Evolutionary conservation across 2,888 invertebrate species (phyloP).

Genomic region (Agrotis segetum): DNA sequence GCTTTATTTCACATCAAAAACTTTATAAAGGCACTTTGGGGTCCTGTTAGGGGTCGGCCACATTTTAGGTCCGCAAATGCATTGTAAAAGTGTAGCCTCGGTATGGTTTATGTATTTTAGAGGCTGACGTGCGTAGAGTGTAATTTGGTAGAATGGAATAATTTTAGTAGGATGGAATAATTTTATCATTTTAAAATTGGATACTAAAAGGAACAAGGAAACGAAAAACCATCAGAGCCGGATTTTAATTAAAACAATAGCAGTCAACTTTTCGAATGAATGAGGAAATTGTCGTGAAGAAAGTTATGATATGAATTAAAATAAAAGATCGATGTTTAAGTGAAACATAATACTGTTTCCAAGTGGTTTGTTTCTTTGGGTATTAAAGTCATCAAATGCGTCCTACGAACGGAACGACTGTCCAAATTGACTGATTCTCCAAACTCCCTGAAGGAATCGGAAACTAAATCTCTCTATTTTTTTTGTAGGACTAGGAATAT

Average conservation of each 20-base stretch:
- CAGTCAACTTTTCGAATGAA: background rate
- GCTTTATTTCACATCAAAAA: conserved; percentile 45
- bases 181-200: too few species aligned
- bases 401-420: too few species aligned
- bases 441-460: too few species aligned
- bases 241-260: background rate
- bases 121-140: background rate
- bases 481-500: too few species aligned
- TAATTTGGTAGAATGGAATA: background rate
- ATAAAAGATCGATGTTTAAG: background rate
- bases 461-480: too few species aligned
- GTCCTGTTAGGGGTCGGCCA: conserved; percentile 37
- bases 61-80: conserved; percentile 36
- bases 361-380: too few species aligned
- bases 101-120: background rate
- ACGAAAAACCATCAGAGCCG: background rate
- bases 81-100: conserved; percentile 10
- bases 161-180: too few species aligned
- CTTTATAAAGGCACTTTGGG: conserved; percentile 50
- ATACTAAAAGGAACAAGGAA: too few species aligned
- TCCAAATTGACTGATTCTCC: too few species aligned
- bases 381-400: too few species aligned
- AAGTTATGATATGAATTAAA: background rate
- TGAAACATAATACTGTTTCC: too few species aligned
- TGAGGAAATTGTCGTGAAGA: background rate